Evolutionary conservation across 1,140 invertebrate genomes (phyloP), one percentile per base, ranked within the genome.

Genomic region (Acromyrmex echinatior): DNA sequence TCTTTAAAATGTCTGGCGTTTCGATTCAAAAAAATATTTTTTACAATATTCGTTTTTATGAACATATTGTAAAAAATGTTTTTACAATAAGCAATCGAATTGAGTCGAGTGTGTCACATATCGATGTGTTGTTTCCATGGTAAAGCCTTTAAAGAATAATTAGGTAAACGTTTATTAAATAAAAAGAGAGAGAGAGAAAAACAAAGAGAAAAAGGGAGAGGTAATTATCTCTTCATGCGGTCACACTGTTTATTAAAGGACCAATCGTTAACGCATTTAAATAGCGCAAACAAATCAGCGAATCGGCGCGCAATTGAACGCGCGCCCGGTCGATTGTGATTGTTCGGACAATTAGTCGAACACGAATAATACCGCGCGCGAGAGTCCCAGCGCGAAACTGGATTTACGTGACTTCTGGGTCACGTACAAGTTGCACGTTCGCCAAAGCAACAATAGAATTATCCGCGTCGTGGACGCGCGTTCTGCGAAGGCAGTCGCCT

Each of bases 391-490:
- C 53, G 25, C 65, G 80, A 70, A 85, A 86, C 73, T 66, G 60
- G 53, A 86, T 87, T 86, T 87, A 87, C 82, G 73, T 86, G 71
- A 87, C 81, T 87, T 77, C 21, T 60, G 82, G 81, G 25, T 86
- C 86, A 87, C 86, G 81, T 86, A 78, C 81, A 86, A 87, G 81
- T 74, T 78, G 63, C 86, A 86, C 65, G 81, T 68, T 73, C 86
- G 31, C 82, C 63, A 21, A 70, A 45, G 71, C 87, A 82, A 87
- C 87, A 87, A 87, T 81, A 58, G 63, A 86, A 87, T 88, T 87
- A 86, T 68, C 56, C 66, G 79, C 58, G 28, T 63, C 63, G 78
- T 51, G 31, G 31, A 80, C 63, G 56, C 39, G 81, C 66, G 66
- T 85, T 85, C 65, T 39, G 35, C 53, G 77, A 21, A 25, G 60